Evolutionary conservation across 2,113 vertebrate species (phyloP).

Genomic region (Hucho hucho): DNA sequence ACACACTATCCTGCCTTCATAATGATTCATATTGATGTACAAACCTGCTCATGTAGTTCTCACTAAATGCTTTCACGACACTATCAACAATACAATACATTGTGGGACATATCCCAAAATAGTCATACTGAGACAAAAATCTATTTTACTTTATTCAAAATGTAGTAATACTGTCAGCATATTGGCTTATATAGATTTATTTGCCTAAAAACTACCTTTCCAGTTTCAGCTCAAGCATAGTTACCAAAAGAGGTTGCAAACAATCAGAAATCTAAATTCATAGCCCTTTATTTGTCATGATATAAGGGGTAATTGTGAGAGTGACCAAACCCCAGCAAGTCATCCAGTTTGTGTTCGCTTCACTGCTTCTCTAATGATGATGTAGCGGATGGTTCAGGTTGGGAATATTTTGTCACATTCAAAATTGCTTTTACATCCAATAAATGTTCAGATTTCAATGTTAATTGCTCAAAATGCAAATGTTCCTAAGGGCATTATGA

Average conservation of each 20-base stretch:
- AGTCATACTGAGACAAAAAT: not conserved
- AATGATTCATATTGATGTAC: not conserved
- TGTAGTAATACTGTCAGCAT: not conserved
- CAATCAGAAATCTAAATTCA: constrained; percentile 68
- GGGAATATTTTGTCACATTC: constrained; percentile 27
- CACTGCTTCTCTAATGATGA: constrained; percentile 58
- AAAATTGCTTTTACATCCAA: not conserved
- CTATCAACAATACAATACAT: not conserved
- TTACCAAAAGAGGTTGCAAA: constrained; percentile 31
- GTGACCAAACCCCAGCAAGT: constrained; percentile 37
- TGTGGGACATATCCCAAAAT: not conserved
- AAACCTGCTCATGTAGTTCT: not conserved
- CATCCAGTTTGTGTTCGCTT: constrained; percentile 43
- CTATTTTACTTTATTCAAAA: not conserved
- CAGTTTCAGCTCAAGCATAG: constrained; percentile 4
- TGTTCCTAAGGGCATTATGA: not conserved
- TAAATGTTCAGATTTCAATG: not conserved
- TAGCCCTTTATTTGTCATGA: constrained; percentile 56
- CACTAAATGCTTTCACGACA: not conserved
- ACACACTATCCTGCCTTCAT: not conserved
- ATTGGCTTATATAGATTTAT: not conserved
- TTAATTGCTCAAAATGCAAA: not conserved
- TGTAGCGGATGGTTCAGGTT: constrained; percentile 28
- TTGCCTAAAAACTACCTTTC: not conserved
- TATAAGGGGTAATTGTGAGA: constrained; percentile 31